Conservation (phyloP, 2,113 vertebrate genomes). For the Aldabrachelys gigantea region DNA sequence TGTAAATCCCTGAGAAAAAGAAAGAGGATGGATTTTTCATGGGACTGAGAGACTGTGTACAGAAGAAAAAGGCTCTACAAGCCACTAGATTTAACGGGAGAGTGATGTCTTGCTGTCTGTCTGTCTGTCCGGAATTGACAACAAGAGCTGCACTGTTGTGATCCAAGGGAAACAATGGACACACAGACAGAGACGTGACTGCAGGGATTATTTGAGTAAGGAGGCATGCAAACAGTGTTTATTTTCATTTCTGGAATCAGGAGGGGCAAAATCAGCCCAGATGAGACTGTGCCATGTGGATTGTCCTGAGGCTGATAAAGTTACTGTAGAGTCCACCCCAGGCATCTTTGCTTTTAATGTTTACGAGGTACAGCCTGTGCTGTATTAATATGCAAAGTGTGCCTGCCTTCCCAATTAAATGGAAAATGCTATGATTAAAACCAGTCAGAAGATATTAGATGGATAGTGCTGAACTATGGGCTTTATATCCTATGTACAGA, state of each 20-base stretch:
- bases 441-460: slow-evolving; percentile 69
- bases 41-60: background rate
- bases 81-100: background rate
- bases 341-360: background rate
- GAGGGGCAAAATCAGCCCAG: background rate
- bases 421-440: slow-evolving; percentile 76
- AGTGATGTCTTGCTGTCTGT: background rate
- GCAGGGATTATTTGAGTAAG: background rate
- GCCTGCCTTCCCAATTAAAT: slow-evolving; percentile 77
- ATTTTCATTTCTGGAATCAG: background rate
- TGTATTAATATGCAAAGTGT: slow-evolving; percentile 73
- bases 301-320: slow-evolving; percentile 19
- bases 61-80: background rate
- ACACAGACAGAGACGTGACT: background rate
- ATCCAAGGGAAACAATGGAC: background rate
- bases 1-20: background rate
- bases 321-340: background rate
- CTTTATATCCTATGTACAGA: slow-evolving; percentile 47
- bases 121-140: slow-evolving; percentile 13
- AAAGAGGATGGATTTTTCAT: slow-evolving; percentile 5
- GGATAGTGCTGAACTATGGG: slow-evolving; percentile 60
- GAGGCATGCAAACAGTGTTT: background rate
- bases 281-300: background rate
- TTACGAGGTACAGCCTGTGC: slow-evolving; percentile 42
- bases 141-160: background rate